Conservation (phyloP, 1,140 invertebrate species). For the Nebria ingens region DNA sequence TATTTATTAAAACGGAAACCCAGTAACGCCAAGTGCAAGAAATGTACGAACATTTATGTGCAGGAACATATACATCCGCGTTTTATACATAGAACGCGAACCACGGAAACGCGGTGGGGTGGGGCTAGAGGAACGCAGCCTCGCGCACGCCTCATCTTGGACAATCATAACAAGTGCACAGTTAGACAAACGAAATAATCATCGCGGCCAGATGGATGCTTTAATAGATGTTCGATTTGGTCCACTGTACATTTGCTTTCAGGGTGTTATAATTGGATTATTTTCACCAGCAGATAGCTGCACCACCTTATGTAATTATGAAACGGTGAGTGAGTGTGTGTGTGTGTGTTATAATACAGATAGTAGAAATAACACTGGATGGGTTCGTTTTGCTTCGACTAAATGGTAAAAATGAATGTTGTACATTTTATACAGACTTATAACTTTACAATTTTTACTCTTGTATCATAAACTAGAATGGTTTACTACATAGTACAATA, state of each 20-base stretch:
- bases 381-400: too few species aligned
- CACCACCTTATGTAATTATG: constrained; percentile 9
- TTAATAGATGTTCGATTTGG: not conserved
- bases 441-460: too few species aligned
- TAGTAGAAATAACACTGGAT: too few species aligned
- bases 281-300: not conserved
- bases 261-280: constrained; percentile 4
- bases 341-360: not conserved
- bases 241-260: not conserved
- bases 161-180: constrained; percentile 8
- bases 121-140: not conserved
- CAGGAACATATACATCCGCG: not conserved
- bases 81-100: not conserved
- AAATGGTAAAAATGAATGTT: too few species aligned
- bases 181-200: not conserved
- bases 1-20: not conserved
- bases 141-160: not conserved
- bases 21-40: not conserved
- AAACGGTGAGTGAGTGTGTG: too few species aligned
- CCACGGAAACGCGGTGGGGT: not conserved
- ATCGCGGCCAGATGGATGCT: not conserved
- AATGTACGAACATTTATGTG: not conserved
- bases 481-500: too few species aligned
- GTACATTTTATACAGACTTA: too few species aligned
- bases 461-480: too few species aligned